These are phyloP conservation scores for Aphelinus atriplicis DNA, from an alignment of 1,140 invertebrate species.

Conservation along the genomic window DNA sequence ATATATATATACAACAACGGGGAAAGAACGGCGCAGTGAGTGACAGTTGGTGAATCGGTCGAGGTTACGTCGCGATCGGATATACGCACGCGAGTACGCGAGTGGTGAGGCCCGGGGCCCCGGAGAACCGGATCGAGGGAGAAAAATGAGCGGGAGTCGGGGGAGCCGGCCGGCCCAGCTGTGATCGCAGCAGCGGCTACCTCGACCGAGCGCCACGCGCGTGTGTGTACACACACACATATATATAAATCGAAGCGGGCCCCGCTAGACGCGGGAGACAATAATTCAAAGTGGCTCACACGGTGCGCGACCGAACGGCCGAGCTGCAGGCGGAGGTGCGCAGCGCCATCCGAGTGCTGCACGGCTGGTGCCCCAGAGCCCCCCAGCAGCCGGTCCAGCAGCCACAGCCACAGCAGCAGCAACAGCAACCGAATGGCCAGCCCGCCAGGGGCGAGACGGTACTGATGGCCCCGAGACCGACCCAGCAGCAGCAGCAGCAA, in stretches of 20 bases:
- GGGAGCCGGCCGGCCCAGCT: too few species aligned
- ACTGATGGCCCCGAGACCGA: constrained; percentile 54
- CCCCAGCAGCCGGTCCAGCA: constrained; percentile 32
- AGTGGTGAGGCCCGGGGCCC: too few species aligned
- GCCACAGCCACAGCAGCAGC: constrained; percentile 32
- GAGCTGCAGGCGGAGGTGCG: constrained; percentile 64
- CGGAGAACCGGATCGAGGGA: too few species aligned
- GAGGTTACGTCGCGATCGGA: too few species aligned
- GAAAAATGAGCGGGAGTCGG: too few species aligned
- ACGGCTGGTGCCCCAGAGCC: constrained; percentile 63
- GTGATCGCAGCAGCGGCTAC: too few species aligned
- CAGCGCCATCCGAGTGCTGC: constrained; percentile 61
- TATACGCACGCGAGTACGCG: too few species aligned
- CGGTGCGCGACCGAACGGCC: constrained; percentile 57
- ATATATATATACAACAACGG: constrained; percentile 17
- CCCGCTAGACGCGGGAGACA: too few species aligned
- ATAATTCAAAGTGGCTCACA: constrained; percentile 61
- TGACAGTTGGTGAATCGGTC: constrained; percentile 6
- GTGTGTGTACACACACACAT: too few species aligned
- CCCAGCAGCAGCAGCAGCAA: constrained; percentile 23
- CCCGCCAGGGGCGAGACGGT: constrained; percentile 58
- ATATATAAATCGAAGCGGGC: too few species aligned
- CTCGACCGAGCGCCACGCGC: too few species aligned
- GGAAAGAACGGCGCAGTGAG: background rate
- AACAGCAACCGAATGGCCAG: constrained; percentile 40